Conservation (phyloP, 2,888 invertebrate genomes). For the Itoplectis maculator region DNA sequence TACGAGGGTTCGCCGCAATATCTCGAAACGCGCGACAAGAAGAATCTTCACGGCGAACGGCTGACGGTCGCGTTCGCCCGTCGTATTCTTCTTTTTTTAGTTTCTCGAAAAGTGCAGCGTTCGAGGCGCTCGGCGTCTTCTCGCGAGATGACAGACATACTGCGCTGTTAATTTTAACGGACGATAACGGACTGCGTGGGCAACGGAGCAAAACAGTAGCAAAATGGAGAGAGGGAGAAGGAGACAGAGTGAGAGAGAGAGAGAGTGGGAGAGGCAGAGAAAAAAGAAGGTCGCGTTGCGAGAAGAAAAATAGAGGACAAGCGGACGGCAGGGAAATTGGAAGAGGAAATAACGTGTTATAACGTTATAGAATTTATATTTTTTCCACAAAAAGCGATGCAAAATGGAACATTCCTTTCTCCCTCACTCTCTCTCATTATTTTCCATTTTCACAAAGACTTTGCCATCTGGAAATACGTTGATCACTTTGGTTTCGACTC, state of each 20-base stretch:
- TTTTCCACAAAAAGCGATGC: background rate
- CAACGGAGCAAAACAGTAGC: conserved; percentile 34
- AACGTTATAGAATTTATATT: conserved; percentile 7
- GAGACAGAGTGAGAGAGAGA: too few species aligned
- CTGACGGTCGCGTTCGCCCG: too few species aligned
- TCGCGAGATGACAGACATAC: conserved; percentile 74
- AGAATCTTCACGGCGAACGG: conserved; percentile 31
- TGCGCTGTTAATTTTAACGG: conserved; percentile 79
- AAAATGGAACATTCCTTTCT: background rate
- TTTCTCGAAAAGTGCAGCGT: conserved; percentile 29
- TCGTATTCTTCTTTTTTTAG: background rate
- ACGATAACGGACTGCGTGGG: conserved; percentile 71
- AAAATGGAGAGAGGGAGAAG: conserved; percentile 23
- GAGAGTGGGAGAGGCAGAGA: too few species aligned
- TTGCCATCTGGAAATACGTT: too few species aligned
- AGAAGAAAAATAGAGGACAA: conserved; percentile 16
- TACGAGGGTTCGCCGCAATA: conserved; percentile 25
- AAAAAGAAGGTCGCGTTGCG: background rate
- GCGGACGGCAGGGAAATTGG: conserved; percentile 37
- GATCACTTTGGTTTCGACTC: too few species aligned
- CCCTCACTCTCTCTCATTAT: too few species aligned
- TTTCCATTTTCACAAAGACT: too few species aligned
- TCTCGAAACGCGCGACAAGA: conserved; percentile 39
- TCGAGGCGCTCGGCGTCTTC: conserved; percentile 48
- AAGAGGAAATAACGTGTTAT: conserved; percentile 30